Evolutionary conservation across 2,113 vertebrate genomes (phyloP), one percentile per base, ranked within the genome.

Genomic region (Rostratula benghalensis): DNA sequence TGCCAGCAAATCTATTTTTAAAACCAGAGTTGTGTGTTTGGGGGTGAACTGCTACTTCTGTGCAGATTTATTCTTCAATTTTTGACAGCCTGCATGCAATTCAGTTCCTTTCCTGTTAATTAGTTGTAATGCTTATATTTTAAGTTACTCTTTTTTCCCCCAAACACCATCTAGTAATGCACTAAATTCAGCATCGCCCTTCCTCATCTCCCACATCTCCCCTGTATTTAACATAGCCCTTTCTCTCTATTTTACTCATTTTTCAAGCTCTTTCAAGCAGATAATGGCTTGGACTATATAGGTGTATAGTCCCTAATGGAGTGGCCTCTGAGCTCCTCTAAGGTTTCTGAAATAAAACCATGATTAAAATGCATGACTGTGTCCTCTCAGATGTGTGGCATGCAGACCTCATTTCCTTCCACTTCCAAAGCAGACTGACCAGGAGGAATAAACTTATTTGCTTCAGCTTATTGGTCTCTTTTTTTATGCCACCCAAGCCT

Each of bases 1-100:
- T 57, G 23, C 19, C 71, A 90, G 24, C 9, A 84, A 73, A 85
- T 35, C 35, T 89, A 41, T 91, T 95, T 93, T 91, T 87, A 64
- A 95, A 69, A 56, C 1, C 10, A 37, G 60, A 64, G 13, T 8
- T 87, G 6, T 13, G 22, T 51, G 64, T 64, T 64, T 71, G 30
- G 27, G 56, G 35, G 8, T 0, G 2, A 87, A 85, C 21, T 84
- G n/a, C 30, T 65, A 68, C 35, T n/a, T 89, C 56, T 87, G 10
- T 51, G 46, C 22, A 60, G 69, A 81, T 84, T 83, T 89, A 13
- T 57, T 50, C 61, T 90, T 78, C 2, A 9, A 24, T 75, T 94
- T 92, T 75, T 78, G 21, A 60, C 51, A 63, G 9, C 31, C 6
- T 92, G 12, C 68, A 1, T 63, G 48, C 78, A 56, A 75, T 75